Conservation (phyloP, 2,888 invertebrate species). For the Acleris literana region DNA sequence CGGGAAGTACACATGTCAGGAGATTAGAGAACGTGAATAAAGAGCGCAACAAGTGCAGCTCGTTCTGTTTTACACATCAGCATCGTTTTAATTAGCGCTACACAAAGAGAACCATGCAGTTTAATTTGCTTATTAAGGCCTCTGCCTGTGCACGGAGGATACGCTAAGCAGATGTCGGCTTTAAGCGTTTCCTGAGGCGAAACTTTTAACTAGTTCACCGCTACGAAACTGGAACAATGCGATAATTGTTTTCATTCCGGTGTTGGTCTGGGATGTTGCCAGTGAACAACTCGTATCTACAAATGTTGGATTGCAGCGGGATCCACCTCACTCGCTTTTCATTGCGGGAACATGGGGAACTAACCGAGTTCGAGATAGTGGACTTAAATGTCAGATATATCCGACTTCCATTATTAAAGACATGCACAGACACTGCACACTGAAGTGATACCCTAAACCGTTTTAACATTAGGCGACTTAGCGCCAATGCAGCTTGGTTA, state of each 20-base stretch:
- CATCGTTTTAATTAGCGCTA: conserved; percentile 27
- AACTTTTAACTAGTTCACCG: conserved; percentile 36
- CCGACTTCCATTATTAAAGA: too few species aligned
- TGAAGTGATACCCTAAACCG: too few species aligned
- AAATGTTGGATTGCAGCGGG: conserved; percentile 25
- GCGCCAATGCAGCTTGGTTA: not conserved
- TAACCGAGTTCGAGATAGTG: conserved; percentile 3
- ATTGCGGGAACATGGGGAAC: conserved; percentile 17
- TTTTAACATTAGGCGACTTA: not conserved
- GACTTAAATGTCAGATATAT: not conserved
- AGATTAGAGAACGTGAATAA: conserved; percentile 4
- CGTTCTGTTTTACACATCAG: conserved; percentile 16
- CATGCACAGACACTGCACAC: too few species aligned
- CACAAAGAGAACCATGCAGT: conserved; percentile 23
- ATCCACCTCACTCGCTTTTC: conserved; percentile 20
- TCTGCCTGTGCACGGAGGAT: conserved; percentile 10
- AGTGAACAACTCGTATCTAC: conserved; percentile 23
- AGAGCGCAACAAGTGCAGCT: conserved; percentile 29
- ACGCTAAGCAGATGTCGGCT: conserved; percentile 31
- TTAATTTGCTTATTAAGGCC: conserved; percentile 27
- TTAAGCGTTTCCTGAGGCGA: conserved; percentile 22
- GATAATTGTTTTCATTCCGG: conserved; percentile 37
- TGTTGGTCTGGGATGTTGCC: conserved; percentile 34
- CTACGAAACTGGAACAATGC: conserved; percentile 35
- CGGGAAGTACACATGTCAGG: conserved; percentile 3